These are phyloP conservation scores for Mionectes olivaceus DNA, from an alignment of 2,797 vertebrate species.

Conservation along the genomic window DNA sequence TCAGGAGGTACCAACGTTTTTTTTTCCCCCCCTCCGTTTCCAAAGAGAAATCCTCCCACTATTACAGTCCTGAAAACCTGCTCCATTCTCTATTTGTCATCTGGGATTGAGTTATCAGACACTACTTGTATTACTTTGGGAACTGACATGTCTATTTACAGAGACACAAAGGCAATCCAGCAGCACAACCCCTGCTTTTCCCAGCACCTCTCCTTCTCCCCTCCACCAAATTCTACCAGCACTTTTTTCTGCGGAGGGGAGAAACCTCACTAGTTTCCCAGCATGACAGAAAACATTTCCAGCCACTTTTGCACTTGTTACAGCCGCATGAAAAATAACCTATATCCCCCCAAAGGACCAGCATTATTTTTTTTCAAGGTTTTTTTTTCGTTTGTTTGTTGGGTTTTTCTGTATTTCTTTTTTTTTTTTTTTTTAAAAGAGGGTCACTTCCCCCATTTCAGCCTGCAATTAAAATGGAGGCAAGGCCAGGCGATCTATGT, in stretches of 20 bases:
- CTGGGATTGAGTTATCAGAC: conserved; percentile 74
- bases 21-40: background rate
- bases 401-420: background rate
- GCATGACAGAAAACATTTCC: conserved; percentile 32
- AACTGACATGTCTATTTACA: conserved; percentile 77
- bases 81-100: conserved; percentile 67
- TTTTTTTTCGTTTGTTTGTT: background rate
- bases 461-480: conserved; percentile 87
- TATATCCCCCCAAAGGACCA: background rate
- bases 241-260: background rate
- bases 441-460: conserved; percentile 66
- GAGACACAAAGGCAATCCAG: conserved; percentile 76
- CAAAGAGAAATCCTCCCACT: conserved; percentile 49
- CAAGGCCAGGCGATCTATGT: conserved; percentile 84
- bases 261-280: background rate
- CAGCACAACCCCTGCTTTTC: conserved; percentile 12
- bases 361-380: background rate
- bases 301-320: conserved; percentile 67
- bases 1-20: background rate
- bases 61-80: conserved; percentile 46
- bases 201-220: conserved; percentile 37
- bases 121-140: conserved; percentile 66
- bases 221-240: background rate
- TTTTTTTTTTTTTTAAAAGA: background rate
- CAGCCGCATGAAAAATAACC: background rate